Conservation (phyloP, 2,888 invertebrate genomes). For the Mesopsocus fuscifrons region DNA sequence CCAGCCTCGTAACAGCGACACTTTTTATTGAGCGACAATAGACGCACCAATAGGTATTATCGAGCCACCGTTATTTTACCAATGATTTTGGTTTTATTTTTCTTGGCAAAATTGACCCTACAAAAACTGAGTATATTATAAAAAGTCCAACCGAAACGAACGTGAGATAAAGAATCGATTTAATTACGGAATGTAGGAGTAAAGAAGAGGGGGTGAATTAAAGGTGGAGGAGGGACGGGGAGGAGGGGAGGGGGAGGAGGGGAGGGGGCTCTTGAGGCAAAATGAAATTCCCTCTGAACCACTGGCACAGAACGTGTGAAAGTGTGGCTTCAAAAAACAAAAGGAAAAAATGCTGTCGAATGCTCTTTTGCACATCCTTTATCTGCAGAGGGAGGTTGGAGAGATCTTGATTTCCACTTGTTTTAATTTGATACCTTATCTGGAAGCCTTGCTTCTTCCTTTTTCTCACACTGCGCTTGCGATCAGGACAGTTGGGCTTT, state of each 20-base stretch:
- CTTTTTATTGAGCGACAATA: too few relatives aligned
- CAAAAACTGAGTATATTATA: too few relatives aligned
- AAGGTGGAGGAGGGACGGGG: not conserved
- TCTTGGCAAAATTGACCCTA: too few relatives aligned
- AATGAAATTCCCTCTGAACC: not conserved
- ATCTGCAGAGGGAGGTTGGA: not conserved
- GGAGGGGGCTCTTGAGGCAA: not conserved
- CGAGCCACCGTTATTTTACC: too few relatives aligned
- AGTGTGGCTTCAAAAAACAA: slow-evolving; percentile 9
- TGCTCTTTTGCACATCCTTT: slow-evolving; percentile 7
- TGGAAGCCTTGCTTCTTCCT: not conserved
- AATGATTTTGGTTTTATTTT: too few relatives aligned
- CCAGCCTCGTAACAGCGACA: too few relatives aligned
- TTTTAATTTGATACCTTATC: slow-evolving; percentile 10
- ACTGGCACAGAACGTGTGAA: slow-evolving; percentile 9
- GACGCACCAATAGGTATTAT: too few relatives aligned
- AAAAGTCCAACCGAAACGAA: too few relatives aligned
- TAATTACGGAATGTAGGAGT: not conserved
- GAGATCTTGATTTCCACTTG: slow-evolving; percentile 8
- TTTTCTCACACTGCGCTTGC: not conserved
- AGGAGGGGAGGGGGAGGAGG: not conserved
- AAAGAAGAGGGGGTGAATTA: not conserved
- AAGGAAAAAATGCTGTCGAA: slow-evolving; percentile 9
- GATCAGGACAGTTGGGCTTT: too few relatives aligned
- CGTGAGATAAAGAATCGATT: not conserved